A percentile compares a stretch with the other conserved stretches of the same genome.
phyloP scores from a whole-genome alignment of 1,140 invertebrate genomes.

The Drosophila varians region DNA sequence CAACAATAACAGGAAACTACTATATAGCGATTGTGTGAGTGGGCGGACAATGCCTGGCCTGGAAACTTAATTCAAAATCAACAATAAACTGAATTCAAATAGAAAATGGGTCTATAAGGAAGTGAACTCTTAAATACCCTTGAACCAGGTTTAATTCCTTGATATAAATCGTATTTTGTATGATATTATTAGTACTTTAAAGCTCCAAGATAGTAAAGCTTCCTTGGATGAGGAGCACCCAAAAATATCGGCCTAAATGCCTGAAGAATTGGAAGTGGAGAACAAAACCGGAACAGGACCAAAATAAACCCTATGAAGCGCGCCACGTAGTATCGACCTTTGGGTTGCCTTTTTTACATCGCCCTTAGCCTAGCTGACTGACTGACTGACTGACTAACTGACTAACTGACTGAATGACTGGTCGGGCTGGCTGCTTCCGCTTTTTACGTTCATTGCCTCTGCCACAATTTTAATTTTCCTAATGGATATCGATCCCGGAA shows the following conservation, averaged over 20 bases:
- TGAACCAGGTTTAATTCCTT: too few relatives aligned
- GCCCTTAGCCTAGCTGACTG: conserved; percentile 32
- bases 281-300: conserved; percentile 5
- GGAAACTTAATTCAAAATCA: conserved; percentile 79
- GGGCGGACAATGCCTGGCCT: conserved; percentile 29
- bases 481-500: conserved; percentile 83
- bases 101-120: not conserved
- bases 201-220: not conserved
- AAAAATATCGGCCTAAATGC: conserved; percentile 47
- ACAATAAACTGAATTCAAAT: conserved; percentile 46
- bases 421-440: conserved; percentile 70
- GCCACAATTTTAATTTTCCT: conserved; percentile 84
- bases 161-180: too few relatives aligned
- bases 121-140: conserved; percentile 33
- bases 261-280: conserved; percentile 13
- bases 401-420: conserved; percentile 50
- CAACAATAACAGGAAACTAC: conserved; percentile 28
- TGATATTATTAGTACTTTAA: too few relatives aligned
- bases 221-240: not conserved
- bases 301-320: conserved; percentile 9
- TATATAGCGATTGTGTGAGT: conserved; percentile 8
- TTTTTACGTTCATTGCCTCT: conserved; percentile 84
- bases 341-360: conserved; percentile 27
- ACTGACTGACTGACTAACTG: conserved; percentile 29
- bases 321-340: conserved; percentile 37